These are phyloP conservation scores for Scaeva pyrastri DNA, from an alignment of 2,888 invertebrate species.

Conservation along the genomic window DNA sequence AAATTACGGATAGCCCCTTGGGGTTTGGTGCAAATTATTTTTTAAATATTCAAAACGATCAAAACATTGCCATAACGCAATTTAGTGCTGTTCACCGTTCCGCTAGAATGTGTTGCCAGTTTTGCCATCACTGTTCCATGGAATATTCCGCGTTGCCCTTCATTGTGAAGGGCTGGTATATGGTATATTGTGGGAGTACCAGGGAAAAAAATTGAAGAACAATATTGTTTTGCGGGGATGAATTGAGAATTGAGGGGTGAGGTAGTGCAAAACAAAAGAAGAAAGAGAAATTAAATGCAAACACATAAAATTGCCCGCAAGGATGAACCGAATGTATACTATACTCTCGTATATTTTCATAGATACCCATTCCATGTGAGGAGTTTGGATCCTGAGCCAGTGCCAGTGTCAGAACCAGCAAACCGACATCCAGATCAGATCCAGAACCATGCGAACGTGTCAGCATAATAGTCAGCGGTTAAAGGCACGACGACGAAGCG, in stretches of 20 bases:
- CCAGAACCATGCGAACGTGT: slow-evolving; percentile 42
- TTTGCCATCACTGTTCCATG: slow-evolving; percentile 24
- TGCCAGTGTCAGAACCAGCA: background rate
- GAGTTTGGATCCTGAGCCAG: background rate
- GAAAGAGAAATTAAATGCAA: slow-evolving; percentile 75
- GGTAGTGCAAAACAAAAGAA: slow-evolving; percentile 30
- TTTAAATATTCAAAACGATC: slow-evolving; percentile 78
- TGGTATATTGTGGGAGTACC: no score
- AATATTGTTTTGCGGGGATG: slow-evolving; percentile 63
- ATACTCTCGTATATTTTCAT: background rate
- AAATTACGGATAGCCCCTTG: slow-evolving; percentile 74
- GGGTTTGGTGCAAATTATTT: slow-evolving; percentile 77
- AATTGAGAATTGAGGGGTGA: background rate
- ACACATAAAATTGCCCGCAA: slow-evolving; percentile 73
- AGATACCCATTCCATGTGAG: slow-evolving; percentile 22
- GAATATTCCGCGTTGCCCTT: slow-evolving; percentile 38
- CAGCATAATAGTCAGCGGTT: slow-evolving; percentile 56
- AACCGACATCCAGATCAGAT: background rate
- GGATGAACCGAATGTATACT: slow-evolving; percentile 60
- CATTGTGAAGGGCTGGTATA: slow-evolving; percentile 48
- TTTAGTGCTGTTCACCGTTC: slow-evolving; percentile 74
- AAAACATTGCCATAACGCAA: slow-evolving; percentile 77
- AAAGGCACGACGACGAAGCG: background rate
- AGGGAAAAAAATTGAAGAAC: slow-evolving; percentile 54
- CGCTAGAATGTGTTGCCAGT: slow-evolving; percentile 59